A percentile compares a stretch with the other conserved stretches of the same genome.
Conservation (phyloP, 2,113 vertebrate genomes). For the Eleginops maclovinus region DNA sequence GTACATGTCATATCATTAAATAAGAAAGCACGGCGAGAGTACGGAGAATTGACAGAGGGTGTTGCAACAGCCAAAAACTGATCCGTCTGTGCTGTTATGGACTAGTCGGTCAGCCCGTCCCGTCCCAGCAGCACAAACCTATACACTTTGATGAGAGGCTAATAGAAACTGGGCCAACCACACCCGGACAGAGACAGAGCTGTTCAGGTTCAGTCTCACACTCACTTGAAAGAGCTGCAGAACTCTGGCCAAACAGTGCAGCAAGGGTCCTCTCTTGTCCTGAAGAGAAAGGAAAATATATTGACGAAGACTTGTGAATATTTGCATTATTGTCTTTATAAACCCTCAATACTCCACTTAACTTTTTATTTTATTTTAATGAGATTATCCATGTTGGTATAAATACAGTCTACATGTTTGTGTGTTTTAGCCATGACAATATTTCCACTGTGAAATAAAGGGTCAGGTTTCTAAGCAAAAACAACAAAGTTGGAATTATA, state of each 20-base stretch:
- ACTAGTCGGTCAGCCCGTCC: neutral
- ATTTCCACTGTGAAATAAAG: neutral
- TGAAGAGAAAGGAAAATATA: slow-evolving; percentile 39
- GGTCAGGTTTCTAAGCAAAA: neutral
- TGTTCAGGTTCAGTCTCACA: slow-evolving; percentile 11
- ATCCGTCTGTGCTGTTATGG: slow-evolving; percentile 8
- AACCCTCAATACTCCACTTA: neutral
- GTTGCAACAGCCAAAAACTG: slow-evolving; percentile 3
- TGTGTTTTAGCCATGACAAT: neutral
- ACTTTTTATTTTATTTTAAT: too few relatives aligned
- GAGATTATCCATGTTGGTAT: neutral
- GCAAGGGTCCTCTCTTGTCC: slow-evolving; percentile 90
- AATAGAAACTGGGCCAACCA: slow-evolving; percentile 44
- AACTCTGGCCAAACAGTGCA: slow-evolving; percentile 93
- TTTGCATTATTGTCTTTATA: neutral
- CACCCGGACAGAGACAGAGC: neutral
- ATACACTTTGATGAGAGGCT: slow-evolving; percentile 2
- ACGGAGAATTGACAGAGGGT: neutral
- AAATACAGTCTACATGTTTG: neutral
- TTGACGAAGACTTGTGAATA: neutral
- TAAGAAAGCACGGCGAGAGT: slow-evolving; percentile 21
- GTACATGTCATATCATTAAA: slow-evolving; percentile 9
- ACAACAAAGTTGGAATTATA: neutral
- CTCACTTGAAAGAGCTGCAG: slow-evolving; percentile 95
- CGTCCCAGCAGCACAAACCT: too few relatives aligned